Evolutionary conservation across 2,888 invertebrate species (phyloP).

Genomic region (Cheilosia vernalis): DNA sequence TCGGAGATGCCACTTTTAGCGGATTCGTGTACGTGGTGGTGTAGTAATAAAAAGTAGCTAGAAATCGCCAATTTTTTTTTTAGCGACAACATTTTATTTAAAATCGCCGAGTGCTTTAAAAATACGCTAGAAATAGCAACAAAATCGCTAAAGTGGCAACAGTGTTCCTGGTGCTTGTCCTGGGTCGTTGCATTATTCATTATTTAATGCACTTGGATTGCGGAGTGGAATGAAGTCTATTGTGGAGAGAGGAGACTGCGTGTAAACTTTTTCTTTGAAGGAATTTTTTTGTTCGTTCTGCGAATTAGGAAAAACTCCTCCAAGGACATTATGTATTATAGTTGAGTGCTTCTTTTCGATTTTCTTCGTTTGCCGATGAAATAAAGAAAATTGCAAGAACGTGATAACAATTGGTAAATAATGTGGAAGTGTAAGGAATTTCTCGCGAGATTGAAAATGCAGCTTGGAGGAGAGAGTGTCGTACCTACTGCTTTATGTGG

Average conservation of each 20-base stretch:
- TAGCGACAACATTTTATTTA: too few species aligned
- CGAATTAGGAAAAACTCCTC: constrained; percentile 36
- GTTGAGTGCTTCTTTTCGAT: neutral
- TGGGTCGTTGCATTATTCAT: constrained; percentile 63
- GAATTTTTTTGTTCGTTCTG: neutral
- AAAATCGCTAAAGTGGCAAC: too few species aligned
- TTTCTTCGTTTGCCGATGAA: neutral
- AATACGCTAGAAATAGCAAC: too few species aligned
- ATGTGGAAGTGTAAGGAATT: neutral
- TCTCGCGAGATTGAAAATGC: too few species aligned
- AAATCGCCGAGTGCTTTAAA: too few species aligned
- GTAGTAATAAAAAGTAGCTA: too few species aligned
- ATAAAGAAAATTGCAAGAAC: constrained; percentile 31
- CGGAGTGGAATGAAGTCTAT: neutral
- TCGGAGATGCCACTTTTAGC: too few species aligned
- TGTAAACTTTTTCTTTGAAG: constrained; percentile 35
- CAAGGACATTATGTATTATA: neutral
- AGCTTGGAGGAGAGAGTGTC: too few species aligned
- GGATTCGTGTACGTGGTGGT: too few species aligned
- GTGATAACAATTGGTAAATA: constrained; percentile 53
- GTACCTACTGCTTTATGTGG: too few species aligned
- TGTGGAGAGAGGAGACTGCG: constrained; percentile 7
- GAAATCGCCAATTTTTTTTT: too few species aligned
- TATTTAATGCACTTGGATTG: constrained; percentile 45
- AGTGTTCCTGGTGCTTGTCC: constrained; percentile 20